Base-by-base conservation (phyloP, 2,888 invertebrate genomes). In the Linyphia triangularis region DNA sequence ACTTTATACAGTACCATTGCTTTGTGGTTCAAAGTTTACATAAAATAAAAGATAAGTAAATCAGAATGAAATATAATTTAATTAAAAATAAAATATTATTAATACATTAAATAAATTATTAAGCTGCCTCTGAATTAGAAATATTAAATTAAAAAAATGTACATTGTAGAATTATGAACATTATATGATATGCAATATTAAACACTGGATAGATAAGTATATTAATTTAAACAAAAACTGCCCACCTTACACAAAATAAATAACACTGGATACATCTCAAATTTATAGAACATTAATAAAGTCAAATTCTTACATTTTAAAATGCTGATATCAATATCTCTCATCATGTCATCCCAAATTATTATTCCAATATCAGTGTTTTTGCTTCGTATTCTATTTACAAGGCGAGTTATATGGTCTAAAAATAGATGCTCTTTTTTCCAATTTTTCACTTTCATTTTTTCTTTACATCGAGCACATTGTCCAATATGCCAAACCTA, bases 301-400 rank as follows among this genome's bases (percentile, higher is more conserved):
- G 22, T 72, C 19, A 19, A 26, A 26, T 51, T 43, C 57, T 85
- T 82, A 90, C 91, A 91, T 90, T 89, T 72, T 30, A 92, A 83
- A 40, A 86, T 86, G 10, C 89, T 61, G 13, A 89, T 26, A 84
- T 91, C 86, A 13, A 91, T 90, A 26, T 91, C 78, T 40, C 93
- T 89, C 70, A 93, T 91, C 93, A 93, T 93, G 90, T 93, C 93
- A 90, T 93, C 93, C 93, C 93, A 93, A 91, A 93, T 92, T 30
- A 93, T 92, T 2, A 92, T 90, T 10, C 90, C 91, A 4, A 93
- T 85, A 19, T 91, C 89, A 0, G 92, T 92, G 88, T 92, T 91
- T 24, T 91, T 91, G 4, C 91, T 89, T 65, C 91, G 92, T 16
- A 93, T 90, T 86, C 92, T 92, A 10, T 86, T 61, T 1, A 89